phyloP scores from a whole-genome alignment of 2,113 vertebrate species.

The Cephalophus harveyi region DNA sequence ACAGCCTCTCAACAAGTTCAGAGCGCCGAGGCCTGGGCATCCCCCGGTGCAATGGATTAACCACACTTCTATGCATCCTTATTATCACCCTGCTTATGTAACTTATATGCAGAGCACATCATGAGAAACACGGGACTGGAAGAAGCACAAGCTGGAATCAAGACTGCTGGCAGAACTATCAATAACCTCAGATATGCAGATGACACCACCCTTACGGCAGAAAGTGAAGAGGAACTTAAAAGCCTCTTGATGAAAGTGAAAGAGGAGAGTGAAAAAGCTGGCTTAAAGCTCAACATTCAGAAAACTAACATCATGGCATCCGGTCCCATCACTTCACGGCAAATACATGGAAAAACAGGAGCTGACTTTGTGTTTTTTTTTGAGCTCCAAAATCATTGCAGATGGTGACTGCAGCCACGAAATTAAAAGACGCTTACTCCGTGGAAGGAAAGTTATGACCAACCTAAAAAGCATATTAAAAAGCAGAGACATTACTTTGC shows the following conservation, averaged over 20 bases:
- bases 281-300: not conserved
- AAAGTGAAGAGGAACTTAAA: not conserved
- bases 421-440: not conserved
- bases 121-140: not conserved
- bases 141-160: not conserved
- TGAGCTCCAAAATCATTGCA: not conserved
- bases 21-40: not conserved
- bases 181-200: not conserved
- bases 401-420: not conserved
- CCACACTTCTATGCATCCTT: not conserved
- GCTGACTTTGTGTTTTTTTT: not conserved
- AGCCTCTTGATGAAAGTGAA: not conserved
- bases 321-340: not conserved
- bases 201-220: not conserved
- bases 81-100: not conserved
- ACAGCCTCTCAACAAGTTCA: not conserved
- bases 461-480: not conserved
- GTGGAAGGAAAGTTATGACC: not conserved
- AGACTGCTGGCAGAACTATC: accelerated
- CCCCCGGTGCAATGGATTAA: not conserved
- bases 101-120: not conserved
- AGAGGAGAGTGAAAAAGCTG: not conserved
- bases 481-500: not conserved
- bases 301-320: not conserved
- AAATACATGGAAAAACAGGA: not conserved